phyloP scores from a whole-genome alignment of 2,113 vertebrate species.

The Excalfactoria chinensis region DNA sequence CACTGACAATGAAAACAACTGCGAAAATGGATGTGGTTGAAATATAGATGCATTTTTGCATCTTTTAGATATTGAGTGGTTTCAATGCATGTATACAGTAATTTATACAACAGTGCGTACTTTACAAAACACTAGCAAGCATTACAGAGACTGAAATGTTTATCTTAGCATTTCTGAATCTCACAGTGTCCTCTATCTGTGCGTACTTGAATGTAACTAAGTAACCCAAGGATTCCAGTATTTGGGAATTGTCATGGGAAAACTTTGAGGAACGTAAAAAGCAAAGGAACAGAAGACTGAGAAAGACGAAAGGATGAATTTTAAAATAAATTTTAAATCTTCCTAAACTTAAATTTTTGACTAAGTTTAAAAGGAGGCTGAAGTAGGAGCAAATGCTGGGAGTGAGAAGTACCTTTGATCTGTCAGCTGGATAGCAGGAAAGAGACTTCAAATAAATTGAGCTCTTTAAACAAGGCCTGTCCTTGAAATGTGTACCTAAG shows the following conservation, averaged over 20 bases:
- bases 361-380: background rate
- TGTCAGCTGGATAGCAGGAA: constrained; percentile 65
- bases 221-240: background rate
- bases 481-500: constrained; percentile 55
- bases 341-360: background rate
- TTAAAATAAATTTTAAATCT: background rate
- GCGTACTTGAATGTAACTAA: background rate
- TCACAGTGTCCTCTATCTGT: background rate
- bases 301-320: background rate
- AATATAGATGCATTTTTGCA: background rate
- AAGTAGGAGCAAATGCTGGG: background rate
- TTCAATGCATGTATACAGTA: background rate
- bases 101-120: background rate
- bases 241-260: background rate
- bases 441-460: constrained; percentile 37
- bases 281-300: background rate
- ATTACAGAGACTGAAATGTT: background rate
- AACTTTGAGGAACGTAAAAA: background rate
- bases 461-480: constrained; percentile 58
- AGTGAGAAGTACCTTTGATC: constrained; percentile 57
- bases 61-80: background rate
- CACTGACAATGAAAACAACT: background rate
- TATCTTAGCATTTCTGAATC: background rate
- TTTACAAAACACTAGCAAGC: background rate
- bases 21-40: background rate